phyloP scores from a whole-genome alignment of 2,797 vertebrate species.

The Anolis apletophallus region DNA sequence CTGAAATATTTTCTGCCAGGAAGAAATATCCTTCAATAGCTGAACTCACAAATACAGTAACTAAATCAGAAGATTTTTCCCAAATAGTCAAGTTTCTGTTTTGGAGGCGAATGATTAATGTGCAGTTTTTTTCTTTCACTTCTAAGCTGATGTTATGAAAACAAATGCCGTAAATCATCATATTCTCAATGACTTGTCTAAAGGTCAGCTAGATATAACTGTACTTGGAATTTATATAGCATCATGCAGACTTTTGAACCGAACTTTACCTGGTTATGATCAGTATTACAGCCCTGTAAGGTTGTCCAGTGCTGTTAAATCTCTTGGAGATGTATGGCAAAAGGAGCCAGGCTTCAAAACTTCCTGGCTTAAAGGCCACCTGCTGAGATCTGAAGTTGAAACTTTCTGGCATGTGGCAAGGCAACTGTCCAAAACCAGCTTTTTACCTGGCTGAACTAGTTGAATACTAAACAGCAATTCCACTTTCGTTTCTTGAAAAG shows the following conservation, averaged over 20 bases:
- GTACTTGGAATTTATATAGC: background rate
- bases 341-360: background rate
- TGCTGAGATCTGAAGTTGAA: background rate
- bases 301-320: background rate
- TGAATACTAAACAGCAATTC: background rate
- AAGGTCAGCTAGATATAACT: background rate
- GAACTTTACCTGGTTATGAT: background rate
- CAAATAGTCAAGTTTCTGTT: background rate
- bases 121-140: conserved; percentile 2
- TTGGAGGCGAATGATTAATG: background rate
- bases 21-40: background rate
- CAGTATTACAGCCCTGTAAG: background rate
- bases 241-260: background rate
- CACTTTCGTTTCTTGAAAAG: background rate
- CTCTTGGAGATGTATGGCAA: background rate
- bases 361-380: background rate
- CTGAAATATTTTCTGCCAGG: background rate
- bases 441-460: background rate
- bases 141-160: conserved; percentile 4
- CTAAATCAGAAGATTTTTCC: background rate
- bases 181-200: background rate
- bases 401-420: background rate
- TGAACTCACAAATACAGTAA: background rate
- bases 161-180: background rate
- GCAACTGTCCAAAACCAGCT: background rate